These are phyloP conservation scores for Anolis sagrei DNA, from an alignment of 2,113 vertebrate genomes.

Conservation along the genomic window DNA sequence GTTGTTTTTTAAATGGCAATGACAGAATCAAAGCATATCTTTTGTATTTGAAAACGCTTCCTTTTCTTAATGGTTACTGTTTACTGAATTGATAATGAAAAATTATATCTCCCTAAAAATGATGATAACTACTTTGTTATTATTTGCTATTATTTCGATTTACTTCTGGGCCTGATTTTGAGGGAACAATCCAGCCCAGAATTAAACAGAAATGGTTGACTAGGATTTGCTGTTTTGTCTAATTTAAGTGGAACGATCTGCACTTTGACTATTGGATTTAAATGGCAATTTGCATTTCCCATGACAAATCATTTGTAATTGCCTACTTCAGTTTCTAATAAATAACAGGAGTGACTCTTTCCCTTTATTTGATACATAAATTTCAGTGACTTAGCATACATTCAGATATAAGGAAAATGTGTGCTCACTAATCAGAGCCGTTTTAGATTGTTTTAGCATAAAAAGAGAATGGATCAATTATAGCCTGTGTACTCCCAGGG, in stretches of 20 bases:
- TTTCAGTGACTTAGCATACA: not conserved
- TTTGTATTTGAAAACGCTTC: slow-evolving; percentile 28
- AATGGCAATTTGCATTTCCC: not conserved
- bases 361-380: not conserved
- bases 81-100: slow-evolving; percentile 20
- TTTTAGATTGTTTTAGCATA: too few species aligned
- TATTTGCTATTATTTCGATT: too few species aligned
- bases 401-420: not conserved
- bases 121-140: slow-evolving; percentile 12
- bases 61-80: slow-evolving; percentile 3
- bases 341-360: not conserved
- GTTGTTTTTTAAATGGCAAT: not conserved
- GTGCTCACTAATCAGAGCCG: not conserved
- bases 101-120: slow-evolving; percentile 21
- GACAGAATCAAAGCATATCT: not conserved
- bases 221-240: not conserved
- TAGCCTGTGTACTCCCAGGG: too few species aligned
- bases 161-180: not conserved
- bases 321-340: not conserved
- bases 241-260: not conserved
- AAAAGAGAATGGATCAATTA: too few species aligned
- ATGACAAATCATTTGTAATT: not conserved
- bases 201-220: not conserved
- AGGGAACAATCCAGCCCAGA: not conserved
- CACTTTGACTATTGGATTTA: slow-evolving; percentile 28